Evolutionary conservation across 2,888 invertebrate genomes (phyloP), one percentile per base, ranked within the genome.

Genomic region (Cyclophora albipunctata): DNA sequence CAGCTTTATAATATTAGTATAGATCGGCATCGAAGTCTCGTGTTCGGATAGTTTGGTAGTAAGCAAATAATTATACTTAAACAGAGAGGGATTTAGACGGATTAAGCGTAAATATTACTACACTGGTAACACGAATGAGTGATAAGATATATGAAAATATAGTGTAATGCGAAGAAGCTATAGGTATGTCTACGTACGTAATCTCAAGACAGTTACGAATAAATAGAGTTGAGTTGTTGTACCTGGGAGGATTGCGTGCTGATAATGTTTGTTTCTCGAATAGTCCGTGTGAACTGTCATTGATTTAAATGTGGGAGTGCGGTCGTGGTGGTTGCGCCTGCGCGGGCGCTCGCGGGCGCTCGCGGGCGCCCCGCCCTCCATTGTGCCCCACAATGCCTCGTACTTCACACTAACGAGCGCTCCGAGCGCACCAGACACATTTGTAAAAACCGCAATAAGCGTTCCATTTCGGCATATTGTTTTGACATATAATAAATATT

Each of bases 401-500:
- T 87, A 81, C 84, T 62, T 88, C 84, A 86, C 78, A 72, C 87
- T 88, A 88, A 88, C 88, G 85, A 88, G 87, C 85, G 75, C 87
- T 84, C 71, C 75, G 60, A 85, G 85, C 87, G 64, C 75, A 77
- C 71, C 86, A 83, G 84, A 69, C 85, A 75, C 87, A 87, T 88
- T 88, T 88, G 87, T 88, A 87, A 86, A 86, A 87, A 84, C 78
- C 73, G 79, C 82, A 86, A 86, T 84, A 84, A 83, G 84, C 82
- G 78, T 78, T 79, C 76, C 83, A 81, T 87, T 87, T 87, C 82
- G 88, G 86, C 85, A 86, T 88, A 88, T 88, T 86, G 86, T 87
- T 87, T 88, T 87, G 88, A 87, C 88, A 86, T 87, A 87, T 82
- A 87, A 88, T 88, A 88, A 88, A 88, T 88, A 87, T 87, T 87